Conservation (phyloP, 1,140 invertebrate species). For the Drosophila watanabei region DNA sequence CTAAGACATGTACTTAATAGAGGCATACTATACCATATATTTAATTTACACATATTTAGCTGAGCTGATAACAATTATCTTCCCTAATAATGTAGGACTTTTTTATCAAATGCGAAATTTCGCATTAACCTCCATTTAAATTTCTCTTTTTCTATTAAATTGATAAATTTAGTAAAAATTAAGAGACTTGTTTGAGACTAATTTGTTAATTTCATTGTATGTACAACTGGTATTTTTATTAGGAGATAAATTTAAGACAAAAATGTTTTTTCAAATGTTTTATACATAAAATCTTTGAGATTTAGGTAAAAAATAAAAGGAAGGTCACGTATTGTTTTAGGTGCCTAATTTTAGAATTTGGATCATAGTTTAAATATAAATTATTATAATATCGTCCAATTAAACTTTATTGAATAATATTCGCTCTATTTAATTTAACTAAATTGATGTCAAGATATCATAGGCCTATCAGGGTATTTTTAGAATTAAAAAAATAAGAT, state of each 20-base stretch:
- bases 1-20: slow-evolving; percentile 18
- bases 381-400: not conserved
- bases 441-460: not conserved
- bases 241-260: not conserved
- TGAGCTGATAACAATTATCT: not conserved
- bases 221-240: not conserved
- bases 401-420: not conserved
- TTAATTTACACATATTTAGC: slow-evolving; percentile 8
- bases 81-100: not conserved
- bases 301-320: not conserved
- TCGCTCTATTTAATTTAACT: not conserved
- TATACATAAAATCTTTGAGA: not conserved
- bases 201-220: no score
- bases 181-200: no score
- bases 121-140: not conserved
- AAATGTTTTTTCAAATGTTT: not conserved
- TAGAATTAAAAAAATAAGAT: not conserved
- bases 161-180: no score
- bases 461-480: not conserved
- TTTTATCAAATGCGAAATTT: not conserved
- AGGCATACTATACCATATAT: slow-evolving; percentile 27
- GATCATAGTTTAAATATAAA: not conserved
- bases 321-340: not conserved
- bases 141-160: not conserved
- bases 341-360: no score